phyloP scores from a whole-genome alignment of 1,140 invertebrate species.

The Tenebrio molitor region DNA sequence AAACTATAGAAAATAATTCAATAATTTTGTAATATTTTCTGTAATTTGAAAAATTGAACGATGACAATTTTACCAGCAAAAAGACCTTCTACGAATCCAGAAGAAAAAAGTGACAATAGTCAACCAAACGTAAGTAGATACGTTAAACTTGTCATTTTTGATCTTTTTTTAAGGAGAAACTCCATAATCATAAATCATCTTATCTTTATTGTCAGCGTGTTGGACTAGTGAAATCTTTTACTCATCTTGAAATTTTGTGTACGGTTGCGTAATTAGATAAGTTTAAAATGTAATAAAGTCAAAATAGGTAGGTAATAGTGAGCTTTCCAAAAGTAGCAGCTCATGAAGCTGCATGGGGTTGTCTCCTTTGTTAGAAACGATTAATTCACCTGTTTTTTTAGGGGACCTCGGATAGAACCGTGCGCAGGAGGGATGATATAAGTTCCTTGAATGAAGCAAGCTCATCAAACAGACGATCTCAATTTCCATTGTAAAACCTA shows the following conservation, averaged over 20 bases:
- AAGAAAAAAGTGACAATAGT: slow-evolving; percentile 60
- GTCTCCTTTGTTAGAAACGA: slow-evolving; percentile 27
- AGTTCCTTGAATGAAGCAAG: slow-evolving; percentile 57
- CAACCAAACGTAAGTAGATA: slow-evolving; percentile 60
- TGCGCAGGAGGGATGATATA: slow-evolving; percentile 60
- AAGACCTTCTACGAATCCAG: slow-evolving; percentile 58
- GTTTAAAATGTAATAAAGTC: slow-evolving; percentile 35
- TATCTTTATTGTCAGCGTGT: slow-evolving; percentile 43
- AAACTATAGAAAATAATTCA: slow-evolving; percentile 41
- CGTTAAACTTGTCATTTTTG: slow-evolving; percentile 45
- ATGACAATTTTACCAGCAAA: slow-evolving; percentile 66
- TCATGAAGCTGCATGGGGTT: not conserved
- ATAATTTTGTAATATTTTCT: slow-evolving; percentile 38
- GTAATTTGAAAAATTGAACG: slow-evolving; percentile 40
- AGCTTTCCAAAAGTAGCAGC: slow-evolving; percentile 9
- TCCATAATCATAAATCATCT: slow-evolving; percentile 47
- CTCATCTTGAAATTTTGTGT: slow-evolving; percentile 44
- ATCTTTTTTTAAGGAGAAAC: slow-evolving; percentile 49
- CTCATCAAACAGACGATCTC: slow-evolving; percentile 56
- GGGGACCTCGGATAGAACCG: slow-evolving; percentile 56
- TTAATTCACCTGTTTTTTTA: slow-evolving; percentile 48
- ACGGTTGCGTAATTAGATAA: slow-evolving; percentile 36
- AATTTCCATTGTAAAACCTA: slow-evolving; percentile 60
- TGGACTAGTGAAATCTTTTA: slow-evolving; percentile 41
- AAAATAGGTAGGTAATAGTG: slow-evolving; percentile 33